Percentiles rank a stretch among this genome's conserved stretches.
These are phyloP conservation scores for Bemisia tabaci DNA, from an alignment of 1,140 invertebrate species.

Conservation along the genomic window DNA sequence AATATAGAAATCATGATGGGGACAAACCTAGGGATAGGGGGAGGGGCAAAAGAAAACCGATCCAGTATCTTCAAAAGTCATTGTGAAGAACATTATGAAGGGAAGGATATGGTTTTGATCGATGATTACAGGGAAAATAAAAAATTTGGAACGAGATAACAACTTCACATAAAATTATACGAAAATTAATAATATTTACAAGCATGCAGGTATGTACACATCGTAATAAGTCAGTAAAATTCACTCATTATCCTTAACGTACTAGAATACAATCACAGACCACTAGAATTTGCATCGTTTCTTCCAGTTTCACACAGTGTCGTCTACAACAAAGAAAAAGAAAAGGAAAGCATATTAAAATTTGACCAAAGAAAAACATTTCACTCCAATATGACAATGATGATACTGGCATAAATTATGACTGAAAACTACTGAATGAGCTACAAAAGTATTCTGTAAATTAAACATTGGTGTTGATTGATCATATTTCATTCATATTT, in stretches of 20 bases:
- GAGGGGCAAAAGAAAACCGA: too few relatives aligned
- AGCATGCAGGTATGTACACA: neutral
- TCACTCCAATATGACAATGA: too few relatives aligned
- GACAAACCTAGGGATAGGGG: too few relatives aligned
- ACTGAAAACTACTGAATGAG: too few relatives aligned
- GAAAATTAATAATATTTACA: conserved; percentile 1
- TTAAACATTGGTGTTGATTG: too few relatives aligned
- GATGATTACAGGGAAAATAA: neutral
- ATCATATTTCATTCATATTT: too few relatives aligned
- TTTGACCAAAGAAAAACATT: too few relatives aligned
- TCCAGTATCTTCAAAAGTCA: too few relatives aligned
- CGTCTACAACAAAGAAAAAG: neutral
- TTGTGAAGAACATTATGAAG: neutral
- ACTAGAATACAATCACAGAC: neutral
- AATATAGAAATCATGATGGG: too few relatives aligned
- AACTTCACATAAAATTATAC: neutral
- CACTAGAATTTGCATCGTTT: neutral
- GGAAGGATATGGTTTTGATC: neutral
- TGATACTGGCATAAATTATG: too few relatives aligned
- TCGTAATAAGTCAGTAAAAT: neutral
- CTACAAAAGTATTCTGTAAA: too few relatives aligned
- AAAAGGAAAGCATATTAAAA: too few relatives aligned
- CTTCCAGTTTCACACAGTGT: neutral
- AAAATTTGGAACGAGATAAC: neutral
- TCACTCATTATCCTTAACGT: neutral